Percentiles rank a stretch among this genome's conserved stretches.
Conservation (phyloP, 1,140 invertebrate genomes). For the Nixonia krombeini region DNA sequence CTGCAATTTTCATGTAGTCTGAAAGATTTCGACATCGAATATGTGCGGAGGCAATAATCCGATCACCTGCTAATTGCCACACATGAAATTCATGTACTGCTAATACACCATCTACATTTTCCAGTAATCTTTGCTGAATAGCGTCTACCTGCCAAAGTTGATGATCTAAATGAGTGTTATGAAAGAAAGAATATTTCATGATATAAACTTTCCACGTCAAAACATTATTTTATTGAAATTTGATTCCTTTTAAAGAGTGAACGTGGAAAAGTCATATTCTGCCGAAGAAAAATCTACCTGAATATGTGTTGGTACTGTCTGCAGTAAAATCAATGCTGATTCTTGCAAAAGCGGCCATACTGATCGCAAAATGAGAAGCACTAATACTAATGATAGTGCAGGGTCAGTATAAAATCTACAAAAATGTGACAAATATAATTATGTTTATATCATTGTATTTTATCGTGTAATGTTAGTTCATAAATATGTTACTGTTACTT, state of each 20-base stretch:
- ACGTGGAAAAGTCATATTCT: too few species aligned
- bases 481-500: too few species aligned
- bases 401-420: slow-evolving; percentile 90
- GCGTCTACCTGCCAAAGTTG: slow-evolving; percentile 78
- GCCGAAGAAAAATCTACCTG: slow-evolving; percentile 73
- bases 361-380: slow-evolving; percentile 84
- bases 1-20: slow-evolving; percentile 93
- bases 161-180: too few species aligned
- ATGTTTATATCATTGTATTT: too few species aligned
- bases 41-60: slow-evolving; percentile 94
- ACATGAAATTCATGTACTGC: slow-evolving; percentile 96
- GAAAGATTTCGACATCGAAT: slow-evolving; percentile 90
- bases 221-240: too few species aligned
- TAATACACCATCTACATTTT: slow-evolving; percentile 90
- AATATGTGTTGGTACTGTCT: slow-evolving; percentile 94
- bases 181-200: too few species aligned
- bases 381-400: slow-evolving; percentile 87
- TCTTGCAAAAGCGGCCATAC: slow-evolving; percentile 91
- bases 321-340: slow-evolving; percentile 89
- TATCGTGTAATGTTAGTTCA: too few species aligned
- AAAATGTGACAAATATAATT: too few species aligned
- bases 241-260: too few species aligned
- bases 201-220: too few species aligned
- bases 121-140: slow-evolving; percentile 86
- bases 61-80: slow-evolving; percentile 92